Evolutionary conservation across 2,113 vertebrate genomes (phyloP).

Genomic region (Etheostoma cragini): DNA sequence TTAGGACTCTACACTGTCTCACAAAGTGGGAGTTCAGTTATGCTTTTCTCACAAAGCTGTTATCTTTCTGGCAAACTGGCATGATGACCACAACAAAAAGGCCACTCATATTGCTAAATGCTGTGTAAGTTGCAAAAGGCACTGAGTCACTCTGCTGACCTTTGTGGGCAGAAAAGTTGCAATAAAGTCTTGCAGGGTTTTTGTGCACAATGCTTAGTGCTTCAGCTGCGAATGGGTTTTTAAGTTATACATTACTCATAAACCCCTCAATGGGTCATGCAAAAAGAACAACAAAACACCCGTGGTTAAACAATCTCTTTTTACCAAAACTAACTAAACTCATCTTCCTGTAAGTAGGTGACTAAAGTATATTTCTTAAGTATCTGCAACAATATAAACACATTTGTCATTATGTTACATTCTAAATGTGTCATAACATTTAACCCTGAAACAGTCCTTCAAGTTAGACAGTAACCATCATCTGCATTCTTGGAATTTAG

Average conservation of each 20-base stretch:
- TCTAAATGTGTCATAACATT: not conserved
- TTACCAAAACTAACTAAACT: not conserved
- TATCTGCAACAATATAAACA: not conserved
- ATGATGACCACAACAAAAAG: not conserved
- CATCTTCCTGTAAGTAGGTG: not conserved
- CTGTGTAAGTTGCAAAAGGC: slow-evolving; percentile 33
- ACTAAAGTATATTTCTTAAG: not conserved
- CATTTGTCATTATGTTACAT: slow-evolving; percentile 1
- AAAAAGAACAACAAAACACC: slow-evolving; percentile 3
- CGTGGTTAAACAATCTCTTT: not conserved
- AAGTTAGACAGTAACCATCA: slow-evolving; percentile 5
- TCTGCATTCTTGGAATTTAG: slow-evolving; percentile 24
- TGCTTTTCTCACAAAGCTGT: not conserved
- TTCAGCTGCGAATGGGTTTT: slow-evolving; percentile 27
- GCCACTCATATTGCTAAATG: slow-evolving; percentile 17
- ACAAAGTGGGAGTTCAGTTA: not conserved
- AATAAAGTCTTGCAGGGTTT: slow-evolving; percentile 6
- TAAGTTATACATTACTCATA: slow-evolving; percentile 60
- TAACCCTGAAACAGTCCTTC: not conserved
- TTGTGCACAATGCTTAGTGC: slow-evolving; percentile 20
- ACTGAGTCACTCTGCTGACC: slow-evolving; percentile 52
- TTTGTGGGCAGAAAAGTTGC: slow-evolving; percentile 24
- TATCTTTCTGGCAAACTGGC: not conserved
- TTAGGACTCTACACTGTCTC: not conserved
- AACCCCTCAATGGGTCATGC: slow-evolving; percentile 28